phyloP scores from a whole-genome alignment of 2,797 vertebrate species.

The Tangara arthus region DNA sequence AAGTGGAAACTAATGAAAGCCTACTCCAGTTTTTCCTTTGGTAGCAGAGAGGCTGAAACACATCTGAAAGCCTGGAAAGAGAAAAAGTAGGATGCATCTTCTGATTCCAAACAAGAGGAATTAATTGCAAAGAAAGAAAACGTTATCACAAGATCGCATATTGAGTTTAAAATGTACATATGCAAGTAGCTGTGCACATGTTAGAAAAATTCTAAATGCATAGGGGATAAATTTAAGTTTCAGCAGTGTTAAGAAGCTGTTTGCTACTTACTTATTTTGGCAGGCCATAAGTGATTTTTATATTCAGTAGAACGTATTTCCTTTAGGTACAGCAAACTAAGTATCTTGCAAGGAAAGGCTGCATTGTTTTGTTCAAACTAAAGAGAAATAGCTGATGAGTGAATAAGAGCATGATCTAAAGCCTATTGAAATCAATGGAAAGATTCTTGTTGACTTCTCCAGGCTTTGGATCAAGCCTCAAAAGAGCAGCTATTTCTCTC shows the following conservation, averaged over 20 bases:
- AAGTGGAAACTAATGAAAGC: not conserved
- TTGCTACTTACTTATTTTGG: not conserved
- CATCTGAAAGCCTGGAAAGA: not conserved
- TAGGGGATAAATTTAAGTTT: not conserved
- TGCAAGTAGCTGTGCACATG: not conserved
- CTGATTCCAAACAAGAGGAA: not conserved
- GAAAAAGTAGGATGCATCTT: not conserved
- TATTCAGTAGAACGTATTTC: not conserved
- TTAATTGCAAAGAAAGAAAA: not conserved
- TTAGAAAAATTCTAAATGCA: not conserved
- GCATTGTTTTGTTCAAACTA: slow-evolving; percentile 37
- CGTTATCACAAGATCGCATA: accelerated
- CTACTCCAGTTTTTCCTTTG: not conserved
- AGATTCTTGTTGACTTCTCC: slow-evolving; percentile 52
- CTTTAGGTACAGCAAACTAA: not conserved
- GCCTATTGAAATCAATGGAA: slow-evolving; percentile 52
- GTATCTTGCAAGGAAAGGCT: not conserved
- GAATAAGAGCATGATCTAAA: slow-evolving; percentile 41
- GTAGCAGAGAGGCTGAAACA: not conserved
- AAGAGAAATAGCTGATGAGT: slow-evolving; percentile 38
- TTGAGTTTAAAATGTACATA: not conserved
- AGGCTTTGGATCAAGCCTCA: slow-evolving; percentile 58
- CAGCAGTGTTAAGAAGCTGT: not conserved
- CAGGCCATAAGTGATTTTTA: not conserved
- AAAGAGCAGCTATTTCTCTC: slow-evolving; percentile 61